Base-by-base conservation (phyloP, 64 coral and sea anemone species). In the Astreopora myriophthalma region DNA sequence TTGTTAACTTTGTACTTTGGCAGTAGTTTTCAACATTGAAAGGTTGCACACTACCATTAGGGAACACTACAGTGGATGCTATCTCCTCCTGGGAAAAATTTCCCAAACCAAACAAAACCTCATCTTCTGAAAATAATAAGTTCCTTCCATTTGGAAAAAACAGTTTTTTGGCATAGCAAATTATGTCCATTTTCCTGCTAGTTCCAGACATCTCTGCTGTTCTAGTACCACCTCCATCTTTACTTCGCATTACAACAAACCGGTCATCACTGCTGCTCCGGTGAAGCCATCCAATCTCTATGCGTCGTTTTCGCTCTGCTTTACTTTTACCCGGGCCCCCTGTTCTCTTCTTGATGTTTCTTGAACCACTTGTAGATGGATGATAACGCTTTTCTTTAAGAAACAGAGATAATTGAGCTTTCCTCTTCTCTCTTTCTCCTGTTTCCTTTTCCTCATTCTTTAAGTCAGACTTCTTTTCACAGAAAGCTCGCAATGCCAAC, bases 261-360 rank as follows among this genome's bases (percentile, higher is more conserved):
- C 48, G 13, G 48, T 79, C 37, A 9, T 38, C 34, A 38, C 40
- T 28, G 75, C 75, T 79, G 75, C 14, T 49, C 11, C 71, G 71
- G 33, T 74, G 71, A 74, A 74, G 71, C 7, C 71, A 74, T 74
- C 71, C 71, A 29, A 74, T 74, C 71, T 74, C 71, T 74, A 74
- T 32, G 71, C 71, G 71, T 29, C 29, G 71, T 30, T 29, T 74
- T 74, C 71, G 71, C 33, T 74, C 71, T 31, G 13, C 71, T 5
- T 74, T 74, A 29, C 38, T n/a, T 74, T 74, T 30, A 74, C 17
- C 71, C 71, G 33, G n/a, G n/a, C n/a, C n/a, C n/a, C n/a, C n/a
- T 74, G 25, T 74, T 74, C 71, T 74, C 33, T 74, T 74, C 71
- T 32, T 74, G 1, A 74, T 30, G 33, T 74, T 74, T 74, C 71